A percentile compares a stretch with the other conserved stretches of the same genome.
These are phyloP conservation scores for Myotis yumanensis DNA, from an alignment of 2,113 vertebrate species.

Conservation along the genomic window DNA sequence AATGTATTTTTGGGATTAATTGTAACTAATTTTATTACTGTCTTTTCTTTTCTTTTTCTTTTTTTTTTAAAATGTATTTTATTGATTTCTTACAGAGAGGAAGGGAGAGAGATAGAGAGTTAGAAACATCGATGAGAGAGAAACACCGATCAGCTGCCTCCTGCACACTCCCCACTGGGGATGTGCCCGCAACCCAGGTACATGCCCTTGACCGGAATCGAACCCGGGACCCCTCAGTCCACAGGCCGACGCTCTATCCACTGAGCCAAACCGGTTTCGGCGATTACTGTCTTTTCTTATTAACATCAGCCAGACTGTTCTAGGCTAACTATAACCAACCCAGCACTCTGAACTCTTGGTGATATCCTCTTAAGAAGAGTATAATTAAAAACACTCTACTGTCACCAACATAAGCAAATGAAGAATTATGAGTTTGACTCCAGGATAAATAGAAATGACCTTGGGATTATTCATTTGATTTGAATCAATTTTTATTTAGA, in stretches of 20 bases:
- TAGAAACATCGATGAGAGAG: no score
- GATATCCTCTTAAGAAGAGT: background rate
- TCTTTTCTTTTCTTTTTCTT: no score
- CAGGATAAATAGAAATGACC: background rate
- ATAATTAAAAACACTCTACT: background rate
- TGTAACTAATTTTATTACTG: background rate
- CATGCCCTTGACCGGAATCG: no score
- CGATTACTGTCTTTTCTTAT: background rate
- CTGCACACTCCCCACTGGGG: no score
- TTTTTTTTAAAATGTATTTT: no score
- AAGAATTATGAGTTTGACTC: background rate
- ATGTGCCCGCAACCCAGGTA: no score
- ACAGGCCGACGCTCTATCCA: no score
- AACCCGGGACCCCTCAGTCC: no score
- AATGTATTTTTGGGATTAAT: background rate
- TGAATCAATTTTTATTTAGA: background rate
- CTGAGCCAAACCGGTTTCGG: no score
- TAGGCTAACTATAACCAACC: background rate
- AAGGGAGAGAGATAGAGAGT: no score
- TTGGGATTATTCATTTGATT: background rate
- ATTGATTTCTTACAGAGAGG: no score
- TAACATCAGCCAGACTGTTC: background rate
- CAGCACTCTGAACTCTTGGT: background rate
- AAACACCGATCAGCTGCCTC: no score
- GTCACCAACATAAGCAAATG: background rate